phyloP scores from a whole-genome alignment of 2,888 invertebrate species.

The Linyphia triangularis region DNA sequence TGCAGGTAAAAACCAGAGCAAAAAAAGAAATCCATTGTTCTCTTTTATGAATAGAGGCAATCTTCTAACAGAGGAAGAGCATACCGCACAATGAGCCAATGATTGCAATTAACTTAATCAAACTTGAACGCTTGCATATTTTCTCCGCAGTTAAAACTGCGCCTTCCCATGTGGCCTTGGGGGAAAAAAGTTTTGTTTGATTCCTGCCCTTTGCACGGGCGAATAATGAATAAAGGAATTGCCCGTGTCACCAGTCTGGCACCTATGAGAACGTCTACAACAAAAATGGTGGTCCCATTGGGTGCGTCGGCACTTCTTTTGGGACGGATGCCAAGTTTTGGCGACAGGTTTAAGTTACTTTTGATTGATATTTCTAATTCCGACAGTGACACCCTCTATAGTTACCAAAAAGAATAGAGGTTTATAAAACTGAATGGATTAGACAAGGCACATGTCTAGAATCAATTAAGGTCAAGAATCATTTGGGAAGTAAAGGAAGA shows the following conservation, averaged over 20 bases:
- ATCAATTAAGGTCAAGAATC: conserved; percentile 45
- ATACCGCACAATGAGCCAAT: background rate
- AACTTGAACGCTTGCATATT: background rate
- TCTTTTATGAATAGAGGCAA: no score
- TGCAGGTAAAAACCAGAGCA: no score
- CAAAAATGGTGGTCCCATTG: background rate
- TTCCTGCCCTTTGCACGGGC: background rate
- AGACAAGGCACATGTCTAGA: conserved; percentile 7
- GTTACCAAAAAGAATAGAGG: background rate
- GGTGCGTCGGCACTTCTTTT: conserved; percentile 30
- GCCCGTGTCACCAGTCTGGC: conserved; percentile 22
- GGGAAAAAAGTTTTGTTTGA: background rate
- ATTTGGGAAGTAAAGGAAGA: background rate
- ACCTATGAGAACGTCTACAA: conserved; percentile 5
- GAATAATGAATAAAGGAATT: conserved; percentile 16
- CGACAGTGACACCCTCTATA: background rate
- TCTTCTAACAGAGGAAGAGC: background rate
- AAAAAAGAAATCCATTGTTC: no score
- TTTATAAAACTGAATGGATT: conserved; percentile 6
- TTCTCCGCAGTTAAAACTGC: background rate
- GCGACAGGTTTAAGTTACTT: conserved; percentile 14
- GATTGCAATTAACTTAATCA: background rate
- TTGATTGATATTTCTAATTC: conserved; percentile 1
- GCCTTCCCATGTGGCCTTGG: background rate
- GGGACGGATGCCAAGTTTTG: conserved; percentile 32